Percentiles rank a stretch among this genome's conserved stretches.
Conservation (phyloP, 1,140 invertebrate species). For the Aphelenchoides besseyi region DNA sequence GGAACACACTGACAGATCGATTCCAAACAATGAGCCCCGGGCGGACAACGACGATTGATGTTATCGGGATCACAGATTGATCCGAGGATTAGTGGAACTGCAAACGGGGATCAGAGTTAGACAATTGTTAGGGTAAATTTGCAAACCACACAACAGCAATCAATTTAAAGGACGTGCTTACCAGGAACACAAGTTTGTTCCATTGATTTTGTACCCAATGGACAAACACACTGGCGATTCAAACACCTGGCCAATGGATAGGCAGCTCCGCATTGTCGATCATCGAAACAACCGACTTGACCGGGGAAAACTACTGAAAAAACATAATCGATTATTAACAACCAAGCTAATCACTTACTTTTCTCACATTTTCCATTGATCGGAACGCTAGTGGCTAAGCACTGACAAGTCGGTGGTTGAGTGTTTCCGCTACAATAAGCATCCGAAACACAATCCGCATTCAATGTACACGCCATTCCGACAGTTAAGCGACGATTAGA, state of each 20-base stretch:
- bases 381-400: constrained; percentile 60
- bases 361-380: constrained; percentile 59
- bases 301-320: constrained; percentile 61
- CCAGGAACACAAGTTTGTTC: constrained; percentile 61
- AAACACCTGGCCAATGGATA: constrained; percentile 53
- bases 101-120: constrained; percentile 16
- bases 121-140: neutral
- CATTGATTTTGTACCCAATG: constrained; percentile 52
- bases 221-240: constrained; percentile 57
- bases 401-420: constrained; percentile 59
- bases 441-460: constrained; percentile 58
- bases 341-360: constrained; percentile 30
- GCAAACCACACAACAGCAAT: constrained; percentile 23
- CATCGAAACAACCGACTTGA: constrained; percentile 54
- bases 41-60: constrained; percentile 8
- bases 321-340: neutral
- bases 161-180: constrained; percentile 29
- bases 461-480: constrained; percentile 55
- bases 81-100: constrained; percentile 15
- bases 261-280: constrained; percentile 55
- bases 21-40: constrained; percentile 17
- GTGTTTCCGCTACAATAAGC: constrained; percentile 63
- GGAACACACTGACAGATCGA: constrained; percentile 19
- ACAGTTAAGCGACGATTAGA: constrained; percentile 47
- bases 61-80: constrained; percentile 15